Conservation (phyloP, 2,888 invertebrate genomes). For the Amiota minor region DNA sequence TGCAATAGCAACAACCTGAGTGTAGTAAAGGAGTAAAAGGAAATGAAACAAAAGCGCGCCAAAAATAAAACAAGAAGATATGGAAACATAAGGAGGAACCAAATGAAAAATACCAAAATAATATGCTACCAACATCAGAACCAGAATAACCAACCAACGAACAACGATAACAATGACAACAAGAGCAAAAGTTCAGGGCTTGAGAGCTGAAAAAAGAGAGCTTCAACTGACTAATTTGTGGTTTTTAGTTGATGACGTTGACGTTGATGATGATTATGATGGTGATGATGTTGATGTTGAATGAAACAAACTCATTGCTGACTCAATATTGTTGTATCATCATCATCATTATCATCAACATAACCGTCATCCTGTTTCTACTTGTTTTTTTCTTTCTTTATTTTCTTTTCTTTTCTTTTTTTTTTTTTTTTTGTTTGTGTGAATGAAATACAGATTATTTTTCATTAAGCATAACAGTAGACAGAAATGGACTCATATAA, state of each 20-base stretch:
- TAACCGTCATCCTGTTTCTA: too few relatives aligned
- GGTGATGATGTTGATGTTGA: background rate
- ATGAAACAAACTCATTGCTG: too few relatives aligned
- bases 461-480: too few relatives aligned
- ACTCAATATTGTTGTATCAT: too few relatives aligned
- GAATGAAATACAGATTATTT: too few relatives aligned
- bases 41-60: constrained; percentile 2
- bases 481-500: too few relatives aligned
- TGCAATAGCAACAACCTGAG: background rate
- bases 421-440: too few relatives aligned
- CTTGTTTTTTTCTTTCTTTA: too few relatives aligned
- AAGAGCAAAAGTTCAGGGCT: constrained; percentile 10
- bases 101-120: too few relatives aligned
- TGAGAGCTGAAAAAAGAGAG: background rate
- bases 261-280: background rate
- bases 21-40: background rate
- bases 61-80: background rate
- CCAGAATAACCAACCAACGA: background rate
- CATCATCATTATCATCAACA: too few relatives aligned
- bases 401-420: too few relatives aligned
- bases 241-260: background rate
- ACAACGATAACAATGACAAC: background rate
- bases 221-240: constrained; percentile 5
- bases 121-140: too few relatives aligned
- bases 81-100: background rate